Evolutionary conservation across 1,140 invertebrate genomes (phyloP), one percentile per base, ranked within the genome.

Genomic region (Diploscapter pachys): DNA sequence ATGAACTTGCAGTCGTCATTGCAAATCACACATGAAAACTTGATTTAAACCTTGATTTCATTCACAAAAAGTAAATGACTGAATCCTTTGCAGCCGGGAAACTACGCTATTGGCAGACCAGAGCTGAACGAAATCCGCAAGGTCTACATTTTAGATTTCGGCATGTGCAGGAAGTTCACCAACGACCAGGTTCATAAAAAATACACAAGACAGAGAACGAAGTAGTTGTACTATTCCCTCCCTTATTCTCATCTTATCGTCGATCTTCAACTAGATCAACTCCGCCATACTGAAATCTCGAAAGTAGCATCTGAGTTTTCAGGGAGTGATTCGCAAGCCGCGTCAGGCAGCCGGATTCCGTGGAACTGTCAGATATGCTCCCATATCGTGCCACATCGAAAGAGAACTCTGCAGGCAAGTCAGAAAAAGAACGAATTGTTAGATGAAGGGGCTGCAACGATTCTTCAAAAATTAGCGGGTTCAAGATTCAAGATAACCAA

Each of bases 111-210:
- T 57, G 81, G 81, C 9, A 73, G 82, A 9, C 70, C 68, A 5
- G 79, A 82, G 6, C n/a, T 80, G 6, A 73, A 76, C n/a, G 81
- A 83, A 59, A 51, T 81, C 3, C 78, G 81, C 3, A 82, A 81
- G 74, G 78, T 82, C 4, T 77, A 75, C 49, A 66, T 79, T 5
- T 69, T 79, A 54, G 78, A 79, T 63, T 79, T 79, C 53, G 76
- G 76, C 13, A 78, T 78, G 68, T 62, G 70, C 5, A 62, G 74
- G 2, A 78, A 77, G 54, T 78, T 71, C 64, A 59, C 52, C n/a
- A 66, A 77, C 56, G 77, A 71, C 8, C 64, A 81, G 5, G 81
- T 78, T 49, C 73, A 68, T 0, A 81, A 81, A 81, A 62, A 71
- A 74, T 57, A 80, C 77, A 63, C 80, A 82, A 80, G 11, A 77